Percentiles rank a stretch among this genome's conserved stretches.
Conservation (phyloP, 2,797 vertebrate genomes). For the Galaxias olidus region DNA sequence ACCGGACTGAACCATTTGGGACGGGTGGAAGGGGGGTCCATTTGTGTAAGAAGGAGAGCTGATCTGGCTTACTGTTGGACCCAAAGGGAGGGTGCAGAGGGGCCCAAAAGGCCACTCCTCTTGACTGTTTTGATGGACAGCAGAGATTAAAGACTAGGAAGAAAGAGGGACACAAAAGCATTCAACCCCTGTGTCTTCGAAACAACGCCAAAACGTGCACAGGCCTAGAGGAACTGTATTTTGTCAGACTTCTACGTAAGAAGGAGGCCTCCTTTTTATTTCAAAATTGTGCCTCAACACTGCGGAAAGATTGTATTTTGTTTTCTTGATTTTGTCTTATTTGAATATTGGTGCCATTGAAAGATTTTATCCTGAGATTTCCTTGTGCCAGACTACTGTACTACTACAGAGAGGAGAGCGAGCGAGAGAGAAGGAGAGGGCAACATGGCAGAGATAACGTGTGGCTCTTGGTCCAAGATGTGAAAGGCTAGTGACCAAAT, state of each 20-base stretch:
- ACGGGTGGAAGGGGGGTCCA: not conserved
- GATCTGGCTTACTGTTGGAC: not conserved
- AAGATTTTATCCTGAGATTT: constrained; percentile 46
- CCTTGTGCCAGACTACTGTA: constrained; percentile 71
- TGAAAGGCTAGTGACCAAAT: constrained; percentile 27
- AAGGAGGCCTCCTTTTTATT: constrained; percentile 35
- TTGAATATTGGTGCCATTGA: constrained; percentile 48
- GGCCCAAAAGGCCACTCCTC: constrained; percentile 3
- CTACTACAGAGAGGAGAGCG: constrained; percentile 27
- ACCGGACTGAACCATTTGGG: not conserved
- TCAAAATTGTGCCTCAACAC: constrained; percentile 63
- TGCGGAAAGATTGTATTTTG: constrained; percentile 64
- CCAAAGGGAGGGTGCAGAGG: constrained; percentile 2
- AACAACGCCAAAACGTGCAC: constrained; percentile 43
- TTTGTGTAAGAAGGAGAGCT: not conserved
- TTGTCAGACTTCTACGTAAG: constrained; percentile 22
- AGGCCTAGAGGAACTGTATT: constrained; percentile 53
- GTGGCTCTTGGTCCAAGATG: constrained; percentile 42
- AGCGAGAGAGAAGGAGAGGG: constrained; percentile 26
- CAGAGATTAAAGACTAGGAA: constrained; percentile 11
- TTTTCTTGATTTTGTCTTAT: constrained; percentile 6
- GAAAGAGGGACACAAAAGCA: constrained; percentile 14
- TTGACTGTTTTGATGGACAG: not conserved
- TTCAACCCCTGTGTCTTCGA: constrained; percentile 41
- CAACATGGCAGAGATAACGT: constrained; percentile 27